Base-by-base conservation (phyloP, 2,113 vertebrate species). In the Bombycilla garrulus region DNA sequence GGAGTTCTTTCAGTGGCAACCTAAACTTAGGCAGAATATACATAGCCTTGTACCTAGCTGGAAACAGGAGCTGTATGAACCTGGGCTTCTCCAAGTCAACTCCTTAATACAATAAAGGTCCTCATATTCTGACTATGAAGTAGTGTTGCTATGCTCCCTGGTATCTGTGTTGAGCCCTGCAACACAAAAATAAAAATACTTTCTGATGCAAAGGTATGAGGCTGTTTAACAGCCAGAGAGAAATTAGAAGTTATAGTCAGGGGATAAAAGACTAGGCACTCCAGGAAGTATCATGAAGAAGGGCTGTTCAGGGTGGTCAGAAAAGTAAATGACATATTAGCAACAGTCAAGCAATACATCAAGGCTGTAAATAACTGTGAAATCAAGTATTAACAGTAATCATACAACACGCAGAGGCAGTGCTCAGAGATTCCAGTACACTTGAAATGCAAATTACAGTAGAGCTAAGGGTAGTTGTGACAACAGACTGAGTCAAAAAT, bases 341-440 rank as follows among this genome's bases (percentile, higher is more conserved):
- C 54, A 92, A 71, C 79, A 92, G 81, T 85, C 87, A 87, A 91
- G 38, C 62, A 94, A 92, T 83, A 86, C 50, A 88, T 73, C 54
- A 94, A 88, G 56, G 51, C 47, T 88, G 93, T 80, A 96, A 93
- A 88, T 96, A 96, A 93, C 88, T 90, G 71, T 54, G 71, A 95
- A 94, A 95, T 88, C 74, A 80, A 69, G 64, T 95, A 96, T 73
- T 92, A 95, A 81, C 62, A 86, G 64, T 73, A 93, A 90, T 93
- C 88, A 78, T 73, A 81, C 80, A 86, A 88, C 31, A 66, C 12
- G 51, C 38, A 86, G 91, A 93, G 79, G 69, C 50, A 4, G 48
- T 48, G 42, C 56, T 88, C 35, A 83, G 82, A 93, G 76, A 92
- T 81, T 88, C 79, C 48, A 70, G 26, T 60, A 58, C 35, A 77